phyloP scores from a whole-genome alignment of 2,113 vertebrate genomes.

The Microtus ochrogaster region DNA sequence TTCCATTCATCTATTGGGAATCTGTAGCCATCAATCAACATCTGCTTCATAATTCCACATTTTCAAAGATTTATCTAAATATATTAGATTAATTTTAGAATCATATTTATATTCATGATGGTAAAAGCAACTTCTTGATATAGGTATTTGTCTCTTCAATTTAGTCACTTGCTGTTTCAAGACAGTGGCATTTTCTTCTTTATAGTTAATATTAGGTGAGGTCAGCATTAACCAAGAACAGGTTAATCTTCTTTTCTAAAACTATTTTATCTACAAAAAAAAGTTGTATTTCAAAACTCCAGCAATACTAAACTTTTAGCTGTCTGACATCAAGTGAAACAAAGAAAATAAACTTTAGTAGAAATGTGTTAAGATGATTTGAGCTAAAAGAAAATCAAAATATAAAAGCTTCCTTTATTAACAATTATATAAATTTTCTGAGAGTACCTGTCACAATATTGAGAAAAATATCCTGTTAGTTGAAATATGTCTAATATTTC shows the following conservation, averaged over 20 bases:
- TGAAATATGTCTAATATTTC: not conserved
- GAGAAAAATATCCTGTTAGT: not conserved
- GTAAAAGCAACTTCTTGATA: not conserved
- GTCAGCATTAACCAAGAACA: not conserved
- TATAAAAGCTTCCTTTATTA: not conserved
- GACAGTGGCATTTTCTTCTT: not conserved
- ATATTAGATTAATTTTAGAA: constrained; percentile 9
- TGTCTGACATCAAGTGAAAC: constrained; percentile 12
- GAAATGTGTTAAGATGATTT: not conserved
- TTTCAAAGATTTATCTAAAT: not conserved
- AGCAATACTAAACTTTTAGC: not conserved
- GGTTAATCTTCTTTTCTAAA: not conserved
- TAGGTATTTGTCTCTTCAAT: not conserved
- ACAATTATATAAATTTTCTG: not conserved
- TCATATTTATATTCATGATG: constrained; percentile 4
- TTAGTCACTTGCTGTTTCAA: constrained; percentile 7
- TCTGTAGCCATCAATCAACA: not conserved
- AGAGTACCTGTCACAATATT: not conserved
- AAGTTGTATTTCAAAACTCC: not conserved
- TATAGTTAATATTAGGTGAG: constrained; percentile 21
- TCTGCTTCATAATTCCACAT: not conserved
- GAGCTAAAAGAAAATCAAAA: not conserved
- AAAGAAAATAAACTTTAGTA: constrained; percentile 4
- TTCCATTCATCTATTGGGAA: not conserved
- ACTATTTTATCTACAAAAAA: not conserved